Percentiles rank a stretch among this genome's conserved stretches.
Conservation (phyloP, 1,140 invertebrate species). For the Drosophila orosa region DNA sequence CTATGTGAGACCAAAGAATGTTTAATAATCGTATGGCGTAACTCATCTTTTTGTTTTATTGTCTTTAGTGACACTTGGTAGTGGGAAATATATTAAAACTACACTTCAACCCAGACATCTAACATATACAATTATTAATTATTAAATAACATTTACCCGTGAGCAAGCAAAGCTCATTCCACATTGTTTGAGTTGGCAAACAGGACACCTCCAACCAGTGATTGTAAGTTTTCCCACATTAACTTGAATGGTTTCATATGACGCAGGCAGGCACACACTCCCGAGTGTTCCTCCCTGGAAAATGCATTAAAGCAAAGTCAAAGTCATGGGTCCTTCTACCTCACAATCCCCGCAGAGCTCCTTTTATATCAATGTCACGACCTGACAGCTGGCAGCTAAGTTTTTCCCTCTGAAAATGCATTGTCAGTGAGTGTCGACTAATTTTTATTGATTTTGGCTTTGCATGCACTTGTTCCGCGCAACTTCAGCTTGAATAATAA, state of each 20-base stretch:
- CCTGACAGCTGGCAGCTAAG: slow-evolving; percentile 36
- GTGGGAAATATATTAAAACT: neutral
- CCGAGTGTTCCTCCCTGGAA: slow-evolving; percentile 19
- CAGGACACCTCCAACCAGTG: slow-evolving; percentile 9
- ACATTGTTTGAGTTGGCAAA: slow-evolving; percentile 20
- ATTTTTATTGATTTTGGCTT: slow-evolving; percentile 50
- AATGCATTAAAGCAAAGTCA: slow-evolving; percentile 42
- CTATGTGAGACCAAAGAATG: neutral
- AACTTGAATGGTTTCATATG: slow-evolving; percentile 34
- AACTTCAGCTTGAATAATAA: slow-evolving; percentile 29
- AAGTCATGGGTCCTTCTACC: slow-evolving; percentile 26
- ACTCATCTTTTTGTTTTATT: neutral
- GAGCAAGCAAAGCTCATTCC: neutral
- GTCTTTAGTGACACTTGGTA: no score
- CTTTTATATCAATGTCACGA: slow-evolving; percentile 38
- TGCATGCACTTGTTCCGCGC: slow-evolving; percentile 20
- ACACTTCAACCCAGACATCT: neutral
- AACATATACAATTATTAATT: no score
- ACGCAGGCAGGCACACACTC: slow-evolving; percentile 9
- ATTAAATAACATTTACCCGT: neutral
- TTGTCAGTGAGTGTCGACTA: slow-evolving; percentile 45
- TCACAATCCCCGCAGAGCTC: neutral
- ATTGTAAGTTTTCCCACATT: slow-evolving; percentile 28
- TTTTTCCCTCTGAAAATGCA: slow-evolving; percentile 15
- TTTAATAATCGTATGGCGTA: neutral